Base-by-base conservation (phyloP, 2,888 invertebrate genomes). In the Metopia argyrocephala region DNA sequence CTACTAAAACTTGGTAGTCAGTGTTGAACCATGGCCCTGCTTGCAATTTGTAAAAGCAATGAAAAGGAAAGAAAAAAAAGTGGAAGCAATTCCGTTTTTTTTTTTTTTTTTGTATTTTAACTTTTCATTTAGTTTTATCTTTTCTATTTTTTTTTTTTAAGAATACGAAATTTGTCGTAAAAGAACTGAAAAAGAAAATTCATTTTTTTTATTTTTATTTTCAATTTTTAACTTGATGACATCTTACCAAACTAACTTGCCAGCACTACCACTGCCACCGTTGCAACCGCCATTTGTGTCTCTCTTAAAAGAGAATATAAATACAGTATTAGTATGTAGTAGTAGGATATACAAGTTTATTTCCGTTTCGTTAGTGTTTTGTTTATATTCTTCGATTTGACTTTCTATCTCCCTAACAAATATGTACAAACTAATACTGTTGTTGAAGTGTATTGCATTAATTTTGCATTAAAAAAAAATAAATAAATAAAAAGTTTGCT, bases 81-180 rank as follows among this genome's bases (percentile, higher is more conserved):
- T 56, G 5, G n/a, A 20, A 38, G 38, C 38, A 38, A 38, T 38
- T 38, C 38, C 52, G 23, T 28, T 20, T 50, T 2, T 18, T 20
- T 15, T 46, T 46, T 71, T 52, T 62, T 5, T 48, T 9, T 45
- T 45, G 0, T 27, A 25, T 62, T 62, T 61, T 73, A 27, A 23
- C 57, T 73, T 76, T 81, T 61, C 69, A 70, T 81, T 81, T 70
- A 81, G 61, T 74, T 78, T 78, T 78, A 81, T 78, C 65, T 78
- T 38, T 38, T 38, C 15, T 2, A 12, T 31, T 31, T 1, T 2
- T 38, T 12, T 38, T 38, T 38, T 0, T 38, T 12, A 38, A 18
- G 61, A 66, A 78, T 66, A 66, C 31, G 38, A 78, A 54, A 66
- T 73, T 68, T 20, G 59, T 57, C 12, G 20, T 52, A 48, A 5